Percentiles rank a stretch among this genome's conserved stretches.
Conservation (phyloP, 2,888 invertebrate species). For the Drosophila birchii region DNA sequence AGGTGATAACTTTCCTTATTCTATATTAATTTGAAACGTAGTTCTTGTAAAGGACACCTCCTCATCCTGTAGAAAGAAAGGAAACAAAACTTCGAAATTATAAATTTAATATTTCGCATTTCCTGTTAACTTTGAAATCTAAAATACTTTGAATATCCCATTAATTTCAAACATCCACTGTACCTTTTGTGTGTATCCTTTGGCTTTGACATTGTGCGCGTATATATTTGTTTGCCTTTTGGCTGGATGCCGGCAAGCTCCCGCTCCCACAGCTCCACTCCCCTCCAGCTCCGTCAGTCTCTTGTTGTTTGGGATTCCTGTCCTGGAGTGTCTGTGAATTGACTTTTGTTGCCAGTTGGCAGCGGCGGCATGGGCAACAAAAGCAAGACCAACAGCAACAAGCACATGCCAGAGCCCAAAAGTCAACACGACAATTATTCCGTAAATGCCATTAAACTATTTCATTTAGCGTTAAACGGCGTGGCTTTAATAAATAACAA, state of each 20-base stretch:
- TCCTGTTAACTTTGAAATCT: too few species aligned
- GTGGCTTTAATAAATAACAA: not conserved
- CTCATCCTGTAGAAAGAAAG: not conserved
- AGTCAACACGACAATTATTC: slow-evolving; percentile 61
- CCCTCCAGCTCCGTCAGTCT: not conserved
- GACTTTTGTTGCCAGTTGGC: slow-evolving; percentile 79
- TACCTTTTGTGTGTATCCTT: slow-evolving; percentile 49
- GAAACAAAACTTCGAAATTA: not conserved
- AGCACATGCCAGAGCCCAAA: slow-evolving; percentile 73
- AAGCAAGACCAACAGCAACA: slow-evolving; percentile 48
- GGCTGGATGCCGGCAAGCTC: slow-evolving; percentile 55
- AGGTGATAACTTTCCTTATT: not conserved
- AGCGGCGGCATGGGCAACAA: slow-evolving; percentile 38
- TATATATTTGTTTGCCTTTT: slow-evolving; percentile 62
- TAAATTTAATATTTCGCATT: too few species aligned
- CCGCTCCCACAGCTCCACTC: not conserved
- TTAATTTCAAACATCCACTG: slow-evolving; percentile 4
- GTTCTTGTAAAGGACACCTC: not conserved
- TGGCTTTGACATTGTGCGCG: slow-evolving; percentile 48
- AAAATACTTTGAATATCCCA: not conserved
- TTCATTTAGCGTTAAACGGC: slow-evolving; percentile 35
- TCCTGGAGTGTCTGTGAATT: slow-evolving; percentile 60
- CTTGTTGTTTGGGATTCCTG: slow-evolving; percentile 13
- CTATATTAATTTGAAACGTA: not conserved
- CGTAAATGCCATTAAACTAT: slow-evolving; percentile 52